phyloP scores from a whole-genome alignment of 2,888 invertebrate species.

The Pseudoips prasinana region DNA sequence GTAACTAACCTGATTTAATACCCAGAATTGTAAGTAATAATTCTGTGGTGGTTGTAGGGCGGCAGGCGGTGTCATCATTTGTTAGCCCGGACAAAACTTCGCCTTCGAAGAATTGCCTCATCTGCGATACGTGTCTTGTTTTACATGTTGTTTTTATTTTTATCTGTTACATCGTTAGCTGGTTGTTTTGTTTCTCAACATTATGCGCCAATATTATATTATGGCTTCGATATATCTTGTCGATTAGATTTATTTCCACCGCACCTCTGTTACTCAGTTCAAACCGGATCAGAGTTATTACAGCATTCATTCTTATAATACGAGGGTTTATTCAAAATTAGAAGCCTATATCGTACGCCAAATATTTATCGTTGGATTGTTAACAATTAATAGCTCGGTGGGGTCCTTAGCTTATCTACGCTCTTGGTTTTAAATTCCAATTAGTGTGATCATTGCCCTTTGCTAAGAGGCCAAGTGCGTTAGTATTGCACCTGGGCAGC shows the following conservation, averaged over 20 bases:
- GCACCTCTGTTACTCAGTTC: slow-evolving; percentile 29
- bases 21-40: too few species aligned
- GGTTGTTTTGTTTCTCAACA: slow-evolving; percentile 37
- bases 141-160: slow-evolving; percentile 42
- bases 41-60: slow-evolving; percentile 17
- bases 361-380: too few species aligned
- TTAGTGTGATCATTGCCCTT: too few species aligned
- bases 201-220: slow-evolving; percentile 40
- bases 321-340: slow-evolving; percentile 26
- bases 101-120: slow-evolving; percentile 49
- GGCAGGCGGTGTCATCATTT: slow-evolving; percentile 31
- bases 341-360: slow-evolving; percentile 7
- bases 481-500: slow-evolving; percentile 9
- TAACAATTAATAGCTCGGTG: too few species aligned
- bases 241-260: slow-evolving; percentile 37
- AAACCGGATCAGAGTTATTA: slow-evolving; percentile 26
- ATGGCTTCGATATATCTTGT: slow-evolving; percentile 34
- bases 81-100: slow-evolving; percentile 39
- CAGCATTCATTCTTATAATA: slow-evolving; percentile 16
- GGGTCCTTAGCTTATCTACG: too few species aligned
- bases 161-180: slow-evolving; percentile 35
- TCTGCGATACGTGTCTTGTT: slow-evolving; percentile 39
- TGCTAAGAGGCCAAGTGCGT: too few species aligned
- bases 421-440: too few species aligned
- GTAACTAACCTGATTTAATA: too few species aligned